These are phyloP conservation scores for Rhaphigaster nebulosa DNA, from an alignment of 2,888 invertebrate species.

Conservation along the genomic window DNA sequence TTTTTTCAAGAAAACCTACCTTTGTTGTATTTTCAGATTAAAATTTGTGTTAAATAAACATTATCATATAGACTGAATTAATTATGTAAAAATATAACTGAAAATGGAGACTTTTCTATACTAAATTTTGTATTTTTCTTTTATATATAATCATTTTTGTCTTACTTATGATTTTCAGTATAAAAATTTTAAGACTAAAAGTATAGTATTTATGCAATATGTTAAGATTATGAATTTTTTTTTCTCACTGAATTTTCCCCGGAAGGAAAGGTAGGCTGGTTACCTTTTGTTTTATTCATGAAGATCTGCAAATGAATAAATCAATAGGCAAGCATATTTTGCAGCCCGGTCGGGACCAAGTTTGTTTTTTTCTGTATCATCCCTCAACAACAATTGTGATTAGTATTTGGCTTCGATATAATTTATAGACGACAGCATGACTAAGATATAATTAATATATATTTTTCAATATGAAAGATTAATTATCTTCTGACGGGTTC, in stretches of 20 bases:
- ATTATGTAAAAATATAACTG: too few species aligned
- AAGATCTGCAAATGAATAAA: not conserved
- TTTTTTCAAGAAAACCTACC: too few species aligned
- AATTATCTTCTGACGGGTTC: too few species aligned
- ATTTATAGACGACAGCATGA: not conserved
- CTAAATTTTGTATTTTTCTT: too few species aligned
- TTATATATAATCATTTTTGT: too few species aligned
- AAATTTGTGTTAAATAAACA: too few species aligned
- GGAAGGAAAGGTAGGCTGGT: not conserved
- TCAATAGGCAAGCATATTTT: not conserved
- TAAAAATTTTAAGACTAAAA: not conserved
- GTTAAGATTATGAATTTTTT: not conserved
- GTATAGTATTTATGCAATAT: not conserved
- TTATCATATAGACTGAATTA: too few species aligned
- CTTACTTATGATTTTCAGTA: too few species aligned
- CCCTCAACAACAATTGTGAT: not conserved
- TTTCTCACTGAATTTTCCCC: not conserved
- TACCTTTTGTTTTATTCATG: conserved; percentile 3
- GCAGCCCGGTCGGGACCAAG: not conserved
- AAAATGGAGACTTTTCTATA: too few species aligned
- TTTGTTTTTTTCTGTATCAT: not conserved
- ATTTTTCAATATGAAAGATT: too few species aligned
- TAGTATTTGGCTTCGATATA: not conserved
- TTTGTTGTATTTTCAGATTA: too few species aligned
- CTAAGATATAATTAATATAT: too few species aligned